Evolutionary conservation across 2,888 invertebrate species (phyloP), one percentile per base, ranked within the genome.

Genomic region (Drosophila birchii): DNA sequence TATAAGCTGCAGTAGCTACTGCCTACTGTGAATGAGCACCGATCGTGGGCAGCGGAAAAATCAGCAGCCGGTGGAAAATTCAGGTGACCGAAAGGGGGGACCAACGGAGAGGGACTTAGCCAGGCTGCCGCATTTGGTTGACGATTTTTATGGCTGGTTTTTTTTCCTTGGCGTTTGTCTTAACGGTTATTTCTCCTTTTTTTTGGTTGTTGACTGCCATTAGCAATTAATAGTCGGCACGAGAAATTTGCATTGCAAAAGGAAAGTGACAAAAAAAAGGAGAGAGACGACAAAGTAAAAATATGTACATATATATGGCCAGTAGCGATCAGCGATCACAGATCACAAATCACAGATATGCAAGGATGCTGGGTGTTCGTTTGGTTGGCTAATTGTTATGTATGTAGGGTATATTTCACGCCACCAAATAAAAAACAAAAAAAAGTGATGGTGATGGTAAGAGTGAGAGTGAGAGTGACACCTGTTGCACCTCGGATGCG

Each of bases 161-260:
- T 69, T 71, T 78, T 69, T 71, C 63, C 68, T 57, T 56, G 54
- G 66, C 59, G 66, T 67, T 72, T 51, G 55, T 57, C 56, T 68
- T 68, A 47, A 53, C 59, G 44, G 58, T 75, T 72, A 63, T 73
- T 73, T 63, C 56, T 62, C 56, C 56, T 56, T 44, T 53, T 44
- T 59, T 66, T 56, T 67, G 53, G 60, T 69, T 66, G 67, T 74
- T 60, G 59, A 56, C 78, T 84, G 78, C 88, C 88, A 88, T 88
- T 84, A 88, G 81, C 84, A 84, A 84, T 84, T 84, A 84, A 84
- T 88, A 84, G 84, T 76, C 80, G 88, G 79, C 75, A 78, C 84
- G 81, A 79, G 86, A 84, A 84, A 84, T 84, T 84, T 84, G 84
- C 84, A 84, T 84, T 78, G 69, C 78, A 72, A 83, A 83, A 86